Evolutionary conservation across 2,888 invertebrate genomes (phyloP), one percentile per base, ranked within the genome.

Genomic region (Sinelater perroti): DNA sequence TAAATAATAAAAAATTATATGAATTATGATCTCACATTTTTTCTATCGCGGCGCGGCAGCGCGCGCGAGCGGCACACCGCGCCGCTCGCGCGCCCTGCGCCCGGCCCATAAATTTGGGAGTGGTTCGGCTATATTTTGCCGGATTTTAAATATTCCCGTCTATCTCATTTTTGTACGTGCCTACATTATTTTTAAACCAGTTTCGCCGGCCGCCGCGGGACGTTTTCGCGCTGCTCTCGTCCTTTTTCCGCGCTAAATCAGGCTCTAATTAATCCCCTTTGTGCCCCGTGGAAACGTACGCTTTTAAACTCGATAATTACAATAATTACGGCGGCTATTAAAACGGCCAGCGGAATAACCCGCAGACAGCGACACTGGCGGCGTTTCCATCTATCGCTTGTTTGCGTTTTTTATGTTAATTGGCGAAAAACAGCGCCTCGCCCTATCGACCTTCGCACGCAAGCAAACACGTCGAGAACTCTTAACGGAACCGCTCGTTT

Each of bases 11-110:
- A 67, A 64, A 65, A 61, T 63, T 60, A 59, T 63, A 67, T 67
- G 67, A 67, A 58, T 67, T 67, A 67, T 65, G 67, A 60, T 64
- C 65, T 65, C 67, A 64, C 64, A 65, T 67, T 65, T 67, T 65
- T 67, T 56, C 53, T 65, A 64, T 61, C 59, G 44, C 20, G 24
- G 31, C 30, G 16, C 45, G 56, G 5, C 16, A 38, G 58, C 36
- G 6, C 6, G 28, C 40, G 16, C 33, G 42, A 57, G 63, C 63
- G 63, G 63, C 61, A 51, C 42, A 49, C 20, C 20, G 7, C 8
- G 20, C 63, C 63, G 60, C 60, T 30, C 35, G 18, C 16, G 28
- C 20, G n/a, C 11, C n/a, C 17, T 47, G 57, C 13, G 14, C 20
- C 21, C 24, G 26, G 40, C 58, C 50, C 60, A 58, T 63, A 63